These are phyloP conservation scores for Protomyctophum bolini DNA, from an alignment of 2,113 vertebrate species.

Conservation along the genomic window DNA sequence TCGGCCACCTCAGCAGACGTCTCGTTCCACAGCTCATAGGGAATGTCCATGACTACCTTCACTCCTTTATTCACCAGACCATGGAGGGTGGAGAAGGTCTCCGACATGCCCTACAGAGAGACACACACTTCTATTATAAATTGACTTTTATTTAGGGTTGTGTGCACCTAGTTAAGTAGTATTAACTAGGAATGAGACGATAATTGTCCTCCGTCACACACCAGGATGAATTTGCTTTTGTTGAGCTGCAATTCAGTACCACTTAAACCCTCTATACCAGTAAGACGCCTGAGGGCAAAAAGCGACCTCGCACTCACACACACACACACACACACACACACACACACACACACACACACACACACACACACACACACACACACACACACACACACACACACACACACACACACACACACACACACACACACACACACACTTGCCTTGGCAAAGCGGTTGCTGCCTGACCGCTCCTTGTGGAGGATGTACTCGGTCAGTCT, in stretches of 20 bases:
- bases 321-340: no score
- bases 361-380: not conserved
- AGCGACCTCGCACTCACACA: not conserved
- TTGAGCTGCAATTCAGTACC: no score
- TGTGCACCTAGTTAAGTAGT: no score
- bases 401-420: no score
- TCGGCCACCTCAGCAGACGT: slow-evolving; percentile 96
- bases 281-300: no score
- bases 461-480: slow-evolving; percentile 94
- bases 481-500: slow-evolving; percentile 93
- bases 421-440: no score
- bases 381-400: no score
- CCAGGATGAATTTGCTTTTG: no score
- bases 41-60: slow-evolving; percentile 99
- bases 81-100: slow-evolving; percentile 96
- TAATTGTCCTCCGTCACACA: no score
- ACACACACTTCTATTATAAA: not conserved
- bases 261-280: no score
- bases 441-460: slow-evolving; percentile 98
- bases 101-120: slow-evolving; percentile 90
- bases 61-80: slow-evolving; percentile 95
- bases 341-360: slow-evolving; percentile 2
- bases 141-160: no score
- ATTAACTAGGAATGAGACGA: no score
- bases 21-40: slow-evolving; percentile 97